These are phyloP conservation scores for Siniperca obscura DNA, from an alignment of 2,797 vertebrate genomes.

Conservation along the genomic window DNA sequence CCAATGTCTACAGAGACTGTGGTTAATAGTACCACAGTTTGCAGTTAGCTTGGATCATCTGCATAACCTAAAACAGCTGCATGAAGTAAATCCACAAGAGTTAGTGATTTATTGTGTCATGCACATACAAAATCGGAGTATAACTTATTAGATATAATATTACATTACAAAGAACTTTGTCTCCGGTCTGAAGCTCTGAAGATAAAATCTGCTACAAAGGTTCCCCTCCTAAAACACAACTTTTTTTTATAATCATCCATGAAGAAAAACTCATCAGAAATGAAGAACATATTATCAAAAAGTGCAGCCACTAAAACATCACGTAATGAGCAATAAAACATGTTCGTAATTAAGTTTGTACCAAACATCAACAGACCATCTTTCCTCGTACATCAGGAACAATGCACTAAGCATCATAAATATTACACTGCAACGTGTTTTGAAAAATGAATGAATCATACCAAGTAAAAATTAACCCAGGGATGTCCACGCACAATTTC, in stretches of 20 bases:
- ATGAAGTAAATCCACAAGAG: not conserved
- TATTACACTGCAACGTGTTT: not conserved
- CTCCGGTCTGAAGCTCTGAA: not conserved
- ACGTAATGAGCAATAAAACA: constrained; percentile 4
- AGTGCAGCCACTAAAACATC: not conserved
- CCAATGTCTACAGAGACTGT: constrained; percentile 19
- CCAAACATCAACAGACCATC: constrained; percentile 9
- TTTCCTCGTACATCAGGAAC: constrained; percentile 12
- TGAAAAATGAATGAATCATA: not conserved
- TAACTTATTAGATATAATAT: not conserved
- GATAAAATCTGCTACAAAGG: not conserved
- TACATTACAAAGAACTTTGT: constrained; percentile 13
- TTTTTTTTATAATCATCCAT: not conserved
- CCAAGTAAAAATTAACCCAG: constrained; percentile 3
- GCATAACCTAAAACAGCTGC: constrained; percentile 9
- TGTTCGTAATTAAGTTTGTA: constrained; percentile 21
- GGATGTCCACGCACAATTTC: not conserved
- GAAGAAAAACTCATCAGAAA: constrained; percentile 2
- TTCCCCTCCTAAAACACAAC: not conserved
- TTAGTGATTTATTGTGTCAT: constrained; percentile 1
- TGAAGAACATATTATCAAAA: not conserved
- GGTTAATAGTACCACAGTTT: not conserved
- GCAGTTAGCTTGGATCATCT: constrained; percentile 22
- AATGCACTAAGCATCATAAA: not conserved
- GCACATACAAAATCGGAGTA: not conserved